Evolutionary conservation across 2,888 invertebrate genomes (phyloP), one percentile per base, ranked within the genome.

Genomic region (Cyrtodaria siliqua): DNA sequence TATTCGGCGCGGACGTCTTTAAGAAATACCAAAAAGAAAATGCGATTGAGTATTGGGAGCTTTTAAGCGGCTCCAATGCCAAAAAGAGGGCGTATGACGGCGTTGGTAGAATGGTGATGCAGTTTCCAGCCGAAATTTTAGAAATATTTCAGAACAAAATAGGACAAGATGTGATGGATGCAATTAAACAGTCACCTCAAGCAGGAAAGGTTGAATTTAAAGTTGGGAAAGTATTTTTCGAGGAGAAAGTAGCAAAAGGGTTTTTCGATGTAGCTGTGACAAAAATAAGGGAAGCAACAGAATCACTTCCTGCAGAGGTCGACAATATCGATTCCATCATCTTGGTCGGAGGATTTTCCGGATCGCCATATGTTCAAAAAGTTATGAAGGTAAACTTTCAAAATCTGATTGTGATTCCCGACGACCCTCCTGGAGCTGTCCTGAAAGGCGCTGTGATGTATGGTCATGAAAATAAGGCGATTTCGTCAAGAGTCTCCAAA

Each of bases 371-470:
- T 14, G 47, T 27, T n/a, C 57, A 68, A 27, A 52, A 38, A 4
- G 44, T 44, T 0, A 62, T 74, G 59, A 53, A 24, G n/a, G 38
- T 64, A n/a, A 29, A 12, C 2, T 78, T 69, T 50, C 38, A 12
- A 6, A 27, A 61, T 26, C n/a, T n/a, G n/a, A 42, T 70, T 0
- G 6, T 53, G 18, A 64, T 64, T 27, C 81, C 81, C 0, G 40
- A 56, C 1, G 75, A 82, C 23, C 75, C 82, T 24, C 42, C 70
- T 0, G 42, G 59, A 1, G 82, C 71, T 1, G 76, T 82, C 6
- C 40, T 82, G 4, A 73, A 64, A 59, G 82, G 82, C 18, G 82
- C 82, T 2, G 76, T 79, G 2, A 40, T 73, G n/a, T 73, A 61
- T 47, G 82, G 82, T 9, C 73, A 73, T 2, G 49, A 74, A n/a